These are phyloP conservation scores for Opisthograptis luteolata DNA, from an alignment of 2,888 invertebrate genomes.

Conservation along the genomic window DNA sequence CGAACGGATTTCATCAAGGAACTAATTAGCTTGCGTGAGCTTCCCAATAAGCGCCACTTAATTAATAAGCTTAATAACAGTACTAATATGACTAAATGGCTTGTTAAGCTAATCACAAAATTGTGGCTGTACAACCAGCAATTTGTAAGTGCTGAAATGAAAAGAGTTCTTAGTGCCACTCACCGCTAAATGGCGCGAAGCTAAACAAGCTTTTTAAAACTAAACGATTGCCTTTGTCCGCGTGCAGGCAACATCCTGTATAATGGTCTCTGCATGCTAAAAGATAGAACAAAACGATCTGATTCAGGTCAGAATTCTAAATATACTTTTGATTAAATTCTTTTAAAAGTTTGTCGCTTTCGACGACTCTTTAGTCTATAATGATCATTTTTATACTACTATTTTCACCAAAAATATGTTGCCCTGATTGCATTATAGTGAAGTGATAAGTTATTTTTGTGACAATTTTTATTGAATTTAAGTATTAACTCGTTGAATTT, in stretches of 20 bases:
- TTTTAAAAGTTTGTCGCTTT: too few species aligned
- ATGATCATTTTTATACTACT: too few species aligned
- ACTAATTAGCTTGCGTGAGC: slow-evolving; percentile 4
- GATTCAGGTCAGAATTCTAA: slow-evolving; percentile 1
- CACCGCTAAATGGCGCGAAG: slow-evolving; percentile 13
- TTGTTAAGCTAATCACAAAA: slow-evolving; percentile 9
- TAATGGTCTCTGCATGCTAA: slow-evolving; percentile 27
- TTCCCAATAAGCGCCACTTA: slow-evolving; percentile 4
- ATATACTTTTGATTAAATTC: neutral
- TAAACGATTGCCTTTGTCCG: slow-evolving; percentile 17
- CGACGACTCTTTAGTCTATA: too few species aligned
- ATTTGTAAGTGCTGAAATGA: slow-evolving; percentile 16
- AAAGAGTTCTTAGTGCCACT: slow-evolving; percentile 19
- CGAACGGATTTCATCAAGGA: too few species aligned
- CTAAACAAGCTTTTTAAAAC: slow-evolving; percentile 24
- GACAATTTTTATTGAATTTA: too few species aligned
- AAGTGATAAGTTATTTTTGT: too few species aligned
- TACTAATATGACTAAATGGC: slow-evolving; percentile 5
- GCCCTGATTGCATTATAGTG: too few species aligned
- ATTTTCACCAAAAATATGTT: too few species aligned
- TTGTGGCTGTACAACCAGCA: slow-evolving; percentile 4
- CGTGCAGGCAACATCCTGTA: slow-evolving; percentile 22
- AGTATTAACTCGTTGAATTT: too few species aligned
- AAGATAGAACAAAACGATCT: slow-evolving; percentile 18
- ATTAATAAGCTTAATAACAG: slow-evolving; percentile 11